Evolutionary conservation across 2,797 vertebrate genomes (phyloP), one percentile per base, ranked within the genome.

Genomic region (Cottoperca gobio): DNA sequence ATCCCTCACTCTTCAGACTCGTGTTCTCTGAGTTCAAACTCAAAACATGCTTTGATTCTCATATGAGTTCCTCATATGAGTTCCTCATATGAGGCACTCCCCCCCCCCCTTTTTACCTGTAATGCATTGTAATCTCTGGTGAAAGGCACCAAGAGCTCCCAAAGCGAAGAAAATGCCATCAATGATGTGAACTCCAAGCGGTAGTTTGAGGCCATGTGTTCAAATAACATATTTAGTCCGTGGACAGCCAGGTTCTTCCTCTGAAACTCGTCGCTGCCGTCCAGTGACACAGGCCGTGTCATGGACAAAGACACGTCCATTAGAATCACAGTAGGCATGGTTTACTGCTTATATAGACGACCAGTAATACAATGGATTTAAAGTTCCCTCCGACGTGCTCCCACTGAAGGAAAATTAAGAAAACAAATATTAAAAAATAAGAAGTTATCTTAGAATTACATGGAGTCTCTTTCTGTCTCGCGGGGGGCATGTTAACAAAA

Each of bases 151-250:
- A 99, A 89, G 23, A 98, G 91, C 84, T 99, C 97, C 97, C 97
- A 99, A 24, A 99, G 96, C 0, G 98, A 99, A 0, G 98, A 99
- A 53, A 99, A 99, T 13, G 98, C 97, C 78, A 99, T 96, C 13
- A 99, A 79, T 6, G 97, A 92, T 0, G 98, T 99, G 83, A 99
- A 99, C 88, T 99, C 98, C 85, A 99, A 84, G 66, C 97, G 97
- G 91, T 99, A 99, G 90, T 97, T 99, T 59, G 97, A 97, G 2
- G 97, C 97, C 98, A 99, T 99, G 90, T 99, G 98, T 88, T 99
- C 98, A 81, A 99, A 99, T 21, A 99, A 87, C 97, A 99, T 99
- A 0, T 98, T 99, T 5, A 99, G 94, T 31, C 98, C 98, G 13
- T 99, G 97, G 8, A 97, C 96, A 0, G 98, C 98, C 79, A 99